Evolutionary conservation across 2,888 invertebrate genomes (phyloP).

Genomic region (Ashinkailepas kermadecensis): DNA sequence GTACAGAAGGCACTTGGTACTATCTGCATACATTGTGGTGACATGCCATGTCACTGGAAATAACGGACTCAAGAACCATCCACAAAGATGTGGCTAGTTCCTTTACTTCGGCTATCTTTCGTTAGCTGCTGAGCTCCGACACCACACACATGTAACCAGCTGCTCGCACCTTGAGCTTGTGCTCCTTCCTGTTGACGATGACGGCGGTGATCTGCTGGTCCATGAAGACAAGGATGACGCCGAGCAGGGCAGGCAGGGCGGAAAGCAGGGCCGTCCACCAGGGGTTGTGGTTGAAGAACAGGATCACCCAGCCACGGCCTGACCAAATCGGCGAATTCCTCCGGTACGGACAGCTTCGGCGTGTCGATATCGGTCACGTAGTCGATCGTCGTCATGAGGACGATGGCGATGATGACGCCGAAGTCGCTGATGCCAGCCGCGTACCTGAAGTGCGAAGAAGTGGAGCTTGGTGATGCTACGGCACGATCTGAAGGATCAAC

Average conservation of each 20-base stretch:
- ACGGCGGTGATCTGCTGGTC: constrained; percentile 99
- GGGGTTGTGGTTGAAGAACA: constrained; percentile 53
- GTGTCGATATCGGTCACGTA: constrained; percentile 74
- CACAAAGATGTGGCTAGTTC: too few species aligned
- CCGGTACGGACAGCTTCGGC: constrained; percentile 82
- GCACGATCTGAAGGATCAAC: too few species aligned
- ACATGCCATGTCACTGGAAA: too few species aligned
- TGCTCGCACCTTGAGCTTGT: constrained; percentile 68
- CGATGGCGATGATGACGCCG: constrained; percentile 91
- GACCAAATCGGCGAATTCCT: constrained; percentile 68
- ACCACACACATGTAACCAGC: too few species aligned
- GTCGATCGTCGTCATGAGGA: constrained; percentile 81
- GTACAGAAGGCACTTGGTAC: too few species aligned
- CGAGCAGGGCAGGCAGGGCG: constrained; percentile 50
- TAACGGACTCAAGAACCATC: too few species aligned
- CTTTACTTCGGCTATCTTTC: too few species aligned
- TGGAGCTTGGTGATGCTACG: too few species aligned
- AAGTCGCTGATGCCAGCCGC: constrained; percentile 91
- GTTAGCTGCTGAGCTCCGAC: too few species aligned
- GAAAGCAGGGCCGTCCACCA: constrained; percentile 79
- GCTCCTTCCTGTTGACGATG: constrained; percentile 95
- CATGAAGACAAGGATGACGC: constrained; percentile 97
- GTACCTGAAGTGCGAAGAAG: constrained; percentile 53
- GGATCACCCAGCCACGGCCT: constrained; percentile 46
- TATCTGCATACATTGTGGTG: too few species aligned